These are phyloP conservation scores for Callyntrura guangdongensis DNA, from an alignment of 2,888 invertebrate genomes.

Conservation along the genomic window DNA sequence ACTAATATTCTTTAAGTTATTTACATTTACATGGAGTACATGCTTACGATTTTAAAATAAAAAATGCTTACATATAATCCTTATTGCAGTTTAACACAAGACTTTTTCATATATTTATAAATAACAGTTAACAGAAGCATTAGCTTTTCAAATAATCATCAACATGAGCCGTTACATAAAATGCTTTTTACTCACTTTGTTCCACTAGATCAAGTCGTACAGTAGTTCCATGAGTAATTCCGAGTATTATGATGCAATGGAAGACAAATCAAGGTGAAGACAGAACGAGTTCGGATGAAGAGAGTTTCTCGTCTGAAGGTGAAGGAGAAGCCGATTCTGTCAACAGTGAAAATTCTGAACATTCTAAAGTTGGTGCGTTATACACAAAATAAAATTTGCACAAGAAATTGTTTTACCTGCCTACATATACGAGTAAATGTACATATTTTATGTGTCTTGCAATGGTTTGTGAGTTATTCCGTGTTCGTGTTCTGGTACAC, in stretches of 20 bases:
- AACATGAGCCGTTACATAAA: not conserved
- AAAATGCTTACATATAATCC: not conserved
- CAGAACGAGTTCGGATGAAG: slow-evolving; percentile 84
- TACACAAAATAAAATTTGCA: slow-evolving; percentile 46
- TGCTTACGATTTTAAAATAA: not conserved
- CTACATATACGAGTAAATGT: not conserved
- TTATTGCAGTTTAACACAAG: not conserved
- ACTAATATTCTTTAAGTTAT: no score
- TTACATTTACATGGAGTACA: slow-evolving; percentile 12
- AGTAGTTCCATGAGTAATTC: slow-evolving; percentile 92
- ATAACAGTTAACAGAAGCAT: not conserved
- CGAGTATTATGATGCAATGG: slow-evolving; percentile 94
- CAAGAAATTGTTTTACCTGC: not conserved
- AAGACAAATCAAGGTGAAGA: slow-evolving; percentile 86
- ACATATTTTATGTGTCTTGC: not conserved
- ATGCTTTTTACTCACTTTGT: slow-evolving; percentile 19
- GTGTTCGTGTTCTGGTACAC: not conserved
- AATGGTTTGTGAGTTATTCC: slow-evolving; percentile 3
- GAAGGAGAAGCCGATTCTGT: slow-evolving; percentile 84
- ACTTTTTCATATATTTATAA: not conserved
- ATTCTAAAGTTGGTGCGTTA: slow-evolving; percentile 84
- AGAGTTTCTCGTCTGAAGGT: slow-evolving; percentile 85
- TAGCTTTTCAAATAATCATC: not conserved
- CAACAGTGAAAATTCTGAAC: slow-evolving; percentile 84
- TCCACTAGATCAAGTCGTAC: slow-evolving; percentile 86